Conservation (phyloP, 2,113 vertebrate species). For the Cottus gobio region DNA sequence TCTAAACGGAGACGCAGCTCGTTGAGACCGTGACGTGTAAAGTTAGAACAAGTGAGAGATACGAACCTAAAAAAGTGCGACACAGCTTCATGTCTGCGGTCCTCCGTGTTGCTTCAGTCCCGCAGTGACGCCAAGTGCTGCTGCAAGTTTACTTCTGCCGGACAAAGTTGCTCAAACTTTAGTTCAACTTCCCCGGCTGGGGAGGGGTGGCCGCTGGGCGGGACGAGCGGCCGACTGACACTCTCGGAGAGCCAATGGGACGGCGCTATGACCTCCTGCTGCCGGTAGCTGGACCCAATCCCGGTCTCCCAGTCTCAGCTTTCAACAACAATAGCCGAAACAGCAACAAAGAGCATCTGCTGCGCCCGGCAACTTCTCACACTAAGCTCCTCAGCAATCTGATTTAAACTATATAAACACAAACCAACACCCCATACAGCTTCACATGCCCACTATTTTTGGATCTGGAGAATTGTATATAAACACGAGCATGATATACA, state of each 20-base stretch:
- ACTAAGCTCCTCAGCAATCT: constrained; percentile 64
- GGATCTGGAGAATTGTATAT: neutral
- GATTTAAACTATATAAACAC: constrained; percentile 6
- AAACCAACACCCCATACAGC: neutral
- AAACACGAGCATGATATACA: neutral
- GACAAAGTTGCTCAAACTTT: constrained; percentile 87
- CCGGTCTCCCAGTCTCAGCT: constrained; percentile 56
- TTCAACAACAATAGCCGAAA: constrained; percentile 80
- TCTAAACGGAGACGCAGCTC: neutral
- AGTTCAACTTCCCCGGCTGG: constrained; percentile 85
- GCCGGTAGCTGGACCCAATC: constrained; percentile 83
- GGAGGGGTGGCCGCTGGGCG: constrained; percentile 42
- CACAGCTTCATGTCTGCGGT: constrained; percentile 91
- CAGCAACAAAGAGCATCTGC: constrained; percentile 83
- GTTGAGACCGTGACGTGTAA: no score
- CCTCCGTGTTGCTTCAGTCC: constrained; percentile 42
- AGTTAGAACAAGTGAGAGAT: constrained; percentile 31
- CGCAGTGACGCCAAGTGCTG: constrained; percentile 58
- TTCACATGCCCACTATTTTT: neutral
- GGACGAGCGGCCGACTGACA: constrained; percentile 46
- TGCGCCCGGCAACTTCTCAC: constrained; percentile 66
- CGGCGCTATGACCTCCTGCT: constrained; percentile 67
- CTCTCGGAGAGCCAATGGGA: constrained; percentile 83
- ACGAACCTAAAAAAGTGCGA: constrained; percentile 93
- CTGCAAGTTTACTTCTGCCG: constrained; percentile 80